Percentiles rank a stretch among this genome's conserved stretches.
phyloP scores from a whole-genome alignment of 2,797 vertebrate genomes.

The Sciurus carolinensis region DNA sequence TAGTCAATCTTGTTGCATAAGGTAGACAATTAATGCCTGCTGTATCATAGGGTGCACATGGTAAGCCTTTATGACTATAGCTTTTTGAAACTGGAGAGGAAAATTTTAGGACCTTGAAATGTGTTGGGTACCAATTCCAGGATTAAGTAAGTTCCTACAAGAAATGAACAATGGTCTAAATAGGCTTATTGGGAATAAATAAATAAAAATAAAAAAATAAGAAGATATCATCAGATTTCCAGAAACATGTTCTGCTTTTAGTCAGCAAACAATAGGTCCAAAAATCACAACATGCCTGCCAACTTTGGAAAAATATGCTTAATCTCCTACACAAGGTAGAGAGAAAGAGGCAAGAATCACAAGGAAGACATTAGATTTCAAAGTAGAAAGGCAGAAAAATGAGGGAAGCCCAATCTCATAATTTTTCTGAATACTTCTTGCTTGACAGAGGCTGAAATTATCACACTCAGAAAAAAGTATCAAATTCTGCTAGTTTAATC shows the following conservation, averaged over 20 bases:
- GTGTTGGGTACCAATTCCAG: background rate
- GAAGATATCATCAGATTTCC: background rate
- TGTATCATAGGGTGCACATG: background rate
- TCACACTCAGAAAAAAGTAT: background rate
- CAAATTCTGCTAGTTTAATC: background rate
- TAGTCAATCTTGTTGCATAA: background rate
- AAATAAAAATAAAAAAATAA: background rate
- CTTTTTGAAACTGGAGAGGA: background rate
- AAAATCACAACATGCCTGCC: background rate
- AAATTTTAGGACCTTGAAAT: background rate
- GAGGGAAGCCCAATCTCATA: background rate
- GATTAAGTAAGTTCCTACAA: background rate
- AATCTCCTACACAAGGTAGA: background rate
- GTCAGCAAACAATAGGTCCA: background rate
- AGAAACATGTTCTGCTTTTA: background rate
- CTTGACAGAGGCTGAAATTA: background rate
- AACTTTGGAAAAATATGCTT: background rate
- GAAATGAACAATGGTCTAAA: background rate
- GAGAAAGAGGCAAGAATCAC: background rate
- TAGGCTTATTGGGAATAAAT: fast-evolving
- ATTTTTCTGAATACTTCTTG: background rate
- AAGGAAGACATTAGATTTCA: background rate
- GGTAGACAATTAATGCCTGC: background rate
- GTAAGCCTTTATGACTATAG: background rate
- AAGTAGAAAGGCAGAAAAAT: background rate